Conservation (phyloP, 1,140 invertebrate species). For the Drosophila oshimai region DNA sequence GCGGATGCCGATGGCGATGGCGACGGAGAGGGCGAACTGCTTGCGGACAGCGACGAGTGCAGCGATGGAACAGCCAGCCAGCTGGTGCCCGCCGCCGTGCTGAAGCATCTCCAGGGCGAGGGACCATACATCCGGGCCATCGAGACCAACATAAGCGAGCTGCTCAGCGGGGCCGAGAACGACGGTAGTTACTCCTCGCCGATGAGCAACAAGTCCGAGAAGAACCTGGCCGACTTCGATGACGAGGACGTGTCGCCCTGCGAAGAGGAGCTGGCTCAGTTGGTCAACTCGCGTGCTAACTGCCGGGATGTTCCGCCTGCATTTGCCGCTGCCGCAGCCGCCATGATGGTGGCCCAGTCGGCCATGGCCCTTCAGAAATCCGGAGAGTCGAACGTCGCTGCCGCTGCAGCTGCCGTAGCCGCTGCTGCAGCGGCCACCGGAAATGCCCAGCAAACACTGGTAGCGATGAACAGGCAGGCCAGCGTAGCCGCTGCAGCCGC, state of each 20-base stretch:
- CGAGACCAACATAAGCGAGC: slow-evolving; percentile 85
- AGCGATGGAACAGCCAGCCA: slow-evolving; percentile 70
- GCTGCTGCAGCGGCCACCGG: slow-evolving; percentile 70
- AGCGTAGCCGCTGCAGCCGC: slow-evolving; percentile 63
- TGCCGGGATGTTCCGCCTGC: slow-evolving; percentile 68
- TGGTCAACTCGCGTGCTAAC: slow-evolving; percentile 62
- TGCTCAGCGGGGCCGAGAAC: slow-evolving; percentile 88
- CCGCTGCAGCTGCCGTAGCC: slow-evolving; percentile 65
- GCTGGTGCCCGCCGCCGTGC: slow-evolving; percentile 65
- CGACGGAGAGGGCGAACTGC: slow-evolving; percentile 67
- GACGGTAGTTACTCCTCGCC: slow-evolving; percentile 91
- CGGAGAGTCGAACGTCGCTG: slow-evolving; percentile 64
- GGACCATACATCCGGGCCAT: slow-evolving; percentile 79
- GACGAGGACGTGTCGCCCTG: slow-evolving; percentile 95
- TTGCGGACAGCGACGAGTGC: slow-evolving; percentile 81
- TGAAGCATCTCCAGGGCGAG: slow-evolving; percentile 77
- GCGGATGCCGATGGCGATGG: slow-evolving; percentile 67
- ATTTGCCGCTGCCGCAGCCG: slow-evolving; percentile 75
- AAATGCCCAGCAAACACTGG: slow-evolving; percentile 69
- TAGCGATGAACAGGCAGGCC: slow-evolving; percentile 60
- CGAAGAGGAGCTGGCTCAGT: slow-evolving; percentile 89
- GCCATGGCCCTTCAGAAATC: slow-evolving; percentile 77
- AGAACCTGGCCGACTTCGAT: slow-evolving; percentile 97
- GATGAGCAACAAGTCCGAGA: slow-evolving; percentile 96
- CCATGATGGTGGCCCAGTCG: slow-evolving; percentile 75